phyloP scores from a whole-genome alignment of 2,113 vertebrate species.

The Actenoides lindsayi region DNA sequence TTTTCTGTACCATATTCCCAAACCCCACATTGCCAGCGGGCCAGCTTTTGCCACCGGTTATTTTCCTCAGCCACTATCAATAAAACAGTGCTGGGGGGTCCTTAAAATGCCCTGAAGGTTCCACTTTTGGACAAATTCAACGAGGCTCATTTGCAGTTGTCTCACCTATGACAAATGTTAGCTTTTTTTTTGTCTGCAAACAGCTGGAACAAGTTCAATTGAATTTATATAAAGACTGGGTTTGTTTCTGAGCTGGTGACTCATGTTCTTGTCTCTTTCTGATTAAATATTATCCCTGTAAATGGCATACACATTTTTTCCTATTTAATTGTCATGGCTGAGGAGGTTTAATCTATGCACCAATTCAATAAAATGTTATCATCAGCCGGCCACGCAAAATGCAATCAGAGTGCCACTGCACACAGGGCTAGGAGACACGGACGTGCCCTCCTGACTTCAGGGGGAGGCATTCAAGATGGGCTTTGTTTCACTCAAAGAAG shows the following conservation, averaged over 20 bases:
- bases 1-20: not conserved
- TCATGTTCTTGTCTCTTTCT: slow-evolving; percentile 63
- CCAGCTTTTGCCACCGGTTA: not conserved
- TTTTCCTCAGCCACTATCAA: slow-evolving; percentile 4
- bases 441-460: not conserved
- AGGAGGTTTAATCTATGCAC: slow-evolving; percentile 38
- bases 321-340: slow-evolving; percentile 59
- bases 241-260: slow-evolving; percentile 57
- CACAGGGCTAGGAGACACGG: not conserved
- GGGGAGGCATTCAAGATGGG: not conserved
- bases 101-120: not conserved
- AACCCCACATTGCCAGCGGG: not conserved
- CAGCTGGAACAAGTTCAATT: slow-evolving; percentile 53
- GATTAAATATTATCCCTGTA: slow-evolving; percentile 66
- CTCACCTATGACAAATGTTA: not conserved
- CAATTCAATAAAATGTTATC: slow-evolving; percentile 46
- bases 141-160: not conserved
- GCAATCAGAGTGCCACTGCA: slow-evolving; percentile 1
- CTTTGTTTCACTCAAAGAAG: not conserved
- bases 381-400: not conserved
- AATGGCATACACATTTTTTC: slow-evolving; percentile 39
- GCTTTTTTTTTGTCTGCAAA: not conserved
- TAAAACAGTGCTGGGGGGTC: not conserved
- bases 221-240: slow-evolving; percentile 47
- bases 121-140: not conserved